phyloP scores from a whole-genome alignment of 2,113 vertebrate species.

The Pedetes capensis region DNA sequence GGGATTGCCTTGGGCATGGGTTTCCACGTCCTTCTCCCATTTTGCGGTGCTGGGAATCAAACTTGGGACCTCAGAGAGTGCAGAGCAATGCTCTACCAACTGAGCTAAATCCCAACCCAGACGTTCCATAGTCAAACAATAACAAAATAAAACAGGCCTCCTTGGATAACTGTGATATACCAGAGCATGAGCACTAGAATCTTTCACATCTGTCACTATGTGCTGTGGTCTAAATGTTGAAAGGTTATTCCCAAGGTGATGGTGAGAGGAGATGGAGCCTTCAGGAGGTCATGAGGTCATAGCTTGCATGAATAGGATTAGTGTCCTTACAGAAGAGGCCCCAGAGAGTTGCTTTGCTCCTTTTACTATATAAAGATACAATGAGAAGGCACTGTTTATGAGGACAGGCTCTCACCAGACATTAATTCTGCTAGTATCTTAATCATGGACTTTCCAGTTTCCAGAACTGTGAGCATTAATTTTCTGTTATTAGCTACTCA shows the following conservation, averaged over 20 bases:
- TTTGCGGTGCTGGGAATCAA: too few species aligned
- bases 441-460: background rate
- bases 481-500: background rate
- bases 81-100: too few species aligned
- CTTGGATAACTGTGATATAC: background rate
- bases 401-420: background rate
- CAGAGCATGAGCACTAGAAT: background rate
- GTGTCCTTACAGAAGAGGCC: background rate
- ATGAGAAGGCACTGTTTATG: background rate
- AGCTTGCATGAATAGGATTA: background rate
- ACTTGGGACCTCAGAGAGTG: too few species aligned
- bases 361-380: background rate
- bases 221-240: background rate
- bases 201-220: background rate
- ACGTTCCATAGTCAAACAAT: too few species aligned
- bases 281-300: background rate
- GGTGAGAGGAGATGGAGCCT: background rate
- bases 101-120: too few species aligned
- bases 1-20: too few species aligned
- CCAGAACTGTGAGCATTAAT: background rate
- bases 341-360: background rate
- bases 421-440: background rate
- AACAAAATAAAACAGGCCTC: too few species aligned
- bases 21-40: too few species aligned
- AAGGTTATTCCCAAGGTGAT: background rate